Conservation (phyloP, 2,888 invertebrate species). For the Cristatella mucedo region DNA sequence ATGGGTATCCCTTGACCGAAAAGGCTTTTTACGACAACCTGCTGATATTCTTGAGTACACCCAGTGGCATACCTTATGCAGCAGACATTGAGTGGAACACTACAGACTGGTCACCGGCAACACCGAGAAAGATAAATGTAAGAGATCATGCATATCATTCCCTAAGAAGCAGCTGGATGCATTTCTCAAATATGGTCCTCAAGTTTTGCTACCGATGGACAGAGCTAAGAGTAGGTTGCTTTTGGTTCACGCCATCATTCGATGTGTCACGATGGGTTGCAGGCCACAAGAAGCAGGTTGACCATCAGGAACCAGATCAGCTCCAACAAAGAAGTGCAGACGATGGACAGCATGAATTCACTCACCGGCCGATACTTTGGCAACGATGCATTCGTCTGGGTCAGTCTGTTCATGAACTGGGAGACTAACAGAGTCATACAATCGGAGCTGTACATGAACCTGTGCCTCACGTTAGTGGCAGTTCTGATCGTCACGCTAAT, state of each 20-base stretch:
- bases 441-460: slow-evolving; percentile 56
- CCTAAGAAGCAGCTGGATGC: too few species aligned
- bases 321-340: slow-evolving; percentile 16
- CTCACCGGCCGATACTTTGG: slow-evolving; percentile 6
- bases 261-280: slow-evolving; percentile 1
- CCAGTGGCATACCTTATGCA: too few species aligned
- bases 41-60: too few species aligned
- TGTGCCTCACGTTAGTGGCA: slow-evolving; percentile 56
- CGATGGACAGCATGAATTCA: slow-evolving; percentile 16
- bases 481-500: slow-evolving; percentile 61
- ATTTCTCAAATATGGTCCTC: too few species aligned
- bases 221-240: neutral
- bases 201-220: too few species aligned
- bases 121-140: too few species aligned
- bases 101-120: too few species aligned
- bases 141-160: too few species aligned
- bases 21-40: too few species aligned
- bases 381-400: slow-evolving; percentile 21
- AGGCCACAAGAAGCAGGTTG: slow-evolving; percentile 19
- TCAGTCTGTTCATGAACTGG: slow-evolving; percentile 19
- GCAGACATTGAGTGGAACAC: too few species aligned
- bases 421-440: slow-evolving; percentile 19
- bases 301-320: slow-evolving; percentile 15
- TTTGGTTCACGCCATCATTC: neutral
- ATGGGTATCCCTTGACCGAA: too few species aligned